phyloP scores from a whole-genome alignment of 2,797 vertebrate species.

The Sebastes flavidus region DNA sequence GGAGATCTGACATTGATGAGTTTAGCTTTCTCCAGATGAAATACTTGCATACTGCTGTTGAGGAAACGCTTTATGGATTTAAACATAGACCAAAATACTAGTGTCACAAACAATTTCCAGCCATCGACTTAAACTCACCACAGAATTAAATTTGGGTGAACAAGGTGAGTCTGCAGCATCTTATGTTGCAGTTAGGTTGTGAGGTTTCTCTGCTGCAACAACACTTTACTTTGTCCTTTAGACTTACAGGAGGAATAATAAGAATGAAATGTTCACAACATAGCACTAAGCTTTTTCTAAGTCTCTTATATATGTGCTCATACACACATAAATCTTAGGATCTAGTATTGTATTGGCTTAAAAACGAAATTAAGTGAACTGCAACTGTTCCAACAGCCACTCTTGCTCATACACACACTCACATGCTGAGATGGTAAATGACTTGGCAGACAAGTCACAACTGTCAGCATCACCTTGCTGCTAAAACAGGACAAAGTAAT shows the following conservation, averaged over 20 bases:
- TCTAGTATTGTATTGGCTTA: not conserved
- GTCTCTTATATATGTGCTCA: not conserved
- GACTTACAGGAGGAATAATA: not conserved
- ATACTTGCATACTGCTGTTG: not conserved
- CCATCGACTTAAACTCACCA: not conserved
- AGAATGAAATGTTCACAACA: not conserved
- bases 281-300: not conserved
- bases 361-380: not conserved
- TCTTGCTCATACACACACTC: not conserved
- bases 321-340: too few species aligned
- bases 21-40: not conserved
- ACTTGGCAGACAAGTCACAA: conserved; percentile 22
- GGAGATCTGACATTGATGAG: not conserved
- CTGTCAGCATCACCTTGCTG: conserved; percentile 40
- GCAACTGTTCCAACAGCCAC: not conserved
- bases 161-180: not conserved
- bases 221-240: not conserved
- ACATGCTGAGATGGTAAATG: not conserved
- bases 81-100: not conserved
- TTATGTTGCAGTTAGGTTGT: not conserved
- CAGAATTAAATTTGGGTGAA: not conserved
- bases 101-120: not conserved
- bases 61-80: too few species aligned
- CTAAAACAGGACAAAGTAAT: conserved; percentile 27
- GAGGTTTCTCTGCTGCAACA: not conserved